These are phyloP conservation scores for Chymomyza costata DNA, from an alignment of 1,140 invertebrate genomes.

Conservation along the genomic window DNA sequence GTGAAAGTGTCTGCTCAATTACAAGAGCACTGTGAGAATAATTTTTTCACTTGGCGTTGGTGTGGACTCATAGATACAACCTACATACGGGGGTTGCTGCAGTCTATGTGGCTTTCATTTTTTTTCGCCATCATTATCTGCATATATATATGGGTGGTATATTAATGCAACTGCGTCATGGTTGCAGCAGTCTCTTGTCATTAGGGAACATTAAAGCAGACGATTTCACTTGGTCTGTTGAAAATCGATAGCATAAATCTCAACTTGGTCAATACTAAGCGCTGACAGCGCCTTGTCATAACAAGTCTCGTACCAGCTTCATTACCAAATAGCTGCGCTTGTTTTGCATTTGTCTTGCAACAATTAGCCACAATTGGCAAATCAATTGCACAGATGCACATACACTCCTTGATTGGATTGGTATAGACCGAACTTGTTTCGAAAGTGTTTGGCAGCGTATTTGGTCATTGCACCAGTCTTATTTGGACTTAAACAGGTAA, in stretches of 20 bases:
- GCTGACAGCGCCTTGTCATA: conserved; percentile 24
- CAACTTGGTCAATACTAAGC: too few species aligned
- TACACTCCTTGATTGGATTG: too few species aligned
- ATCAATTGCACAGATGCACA: too few species aligned
- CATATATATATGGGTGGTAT: too few species aligned
- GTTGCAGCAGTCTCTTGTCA: too few species aligned
- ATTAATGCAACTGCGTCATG: too few species aligned
- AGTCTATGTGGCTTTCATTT: conserved; percentile 62
- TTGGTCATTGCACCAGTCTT: too few species aligned
- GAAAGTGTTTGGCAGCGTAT: conserved; percentile 47
- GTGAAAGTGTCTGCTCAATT: conserved; percentile 50
- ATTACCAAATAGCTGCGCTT: conserved; percentile 6
- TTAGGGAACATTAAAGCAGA: background rate
- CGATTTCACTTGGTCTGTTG: conserved; percentile 47
- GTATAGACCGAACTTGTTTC: too few species aligned
- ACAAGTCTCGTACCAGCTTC: conserved; percentile 25
- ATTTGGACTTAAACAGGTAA: conserved; percentile 1
- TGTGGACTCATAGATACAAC: too few species aligned
- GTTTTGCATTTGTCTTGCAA: too few species aligned
- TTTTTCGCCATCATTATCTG: conserved; percentile 37
- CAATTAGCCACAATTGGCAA: conserved; percentile 56
- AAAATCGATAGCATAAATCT: too few species aligned
- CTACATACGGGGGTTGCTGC: conserved; percentile 6
- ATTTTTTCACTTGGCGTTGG: conserved; percentile 16
- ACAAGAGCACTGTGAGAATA: conserved; percentile 52